Evolutionary conservation across 2,797 vertebrate species (phyloP).

Genomic region (Crenuchus spilurus): DNA sequence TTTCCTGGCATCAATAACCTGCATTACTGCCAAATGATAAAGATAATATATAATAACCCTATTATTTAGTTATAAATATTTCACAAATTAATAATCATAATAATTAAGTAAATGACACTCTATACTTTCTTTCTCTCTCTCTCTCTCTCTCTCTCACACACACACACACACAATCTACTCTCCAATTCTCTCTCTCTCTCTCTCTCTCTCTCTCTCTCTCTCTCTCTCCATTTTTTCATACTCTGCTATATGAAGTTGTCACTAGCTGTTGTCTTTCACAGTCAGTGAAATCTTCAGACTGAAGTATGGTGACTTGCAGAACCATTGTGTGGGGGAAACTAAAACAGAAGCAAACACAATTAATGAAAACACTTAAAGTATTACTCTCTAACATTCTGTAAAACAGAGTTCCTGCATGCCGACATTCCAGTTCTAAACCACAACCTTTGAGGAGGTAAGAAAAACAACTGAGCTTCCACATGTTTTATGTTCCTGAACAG

Average conservation of each 20-base stretch:
- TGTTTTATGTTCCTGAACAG: too few species aligned
- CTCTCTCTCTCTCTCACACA: neutral
- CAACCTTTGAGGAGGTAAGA: neutral
- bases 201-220: neutral
- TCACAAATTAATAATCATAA: neutral
- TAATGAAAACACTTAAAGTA: neutral
- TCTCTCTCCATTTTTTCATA: neutral
- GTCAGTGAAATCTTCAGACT: too few species aligned
- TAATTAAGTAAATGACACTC: neutral
- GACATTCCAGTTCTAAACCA: neutral
- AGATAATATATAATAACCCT: neutral
- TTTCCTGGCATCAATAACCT: neutral
- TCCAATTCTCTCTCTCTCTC: neutral
- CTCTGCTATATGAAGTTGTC: too few species aligned
- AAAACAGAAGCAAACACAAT: neutral
- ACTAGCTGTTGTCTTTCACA: too few species aligned
- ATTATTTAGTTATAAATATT: neutral
- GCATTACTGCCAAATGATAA: neutral
- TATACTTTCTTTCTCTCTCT: neutral
- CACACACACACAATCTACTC: too few species aligned
- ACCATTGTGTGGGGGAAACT: too few species aligned
- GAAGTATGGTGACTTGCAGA: too few species aligned
- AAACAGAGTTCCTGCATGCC: neutral
- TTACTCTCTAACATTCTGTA: neutral
- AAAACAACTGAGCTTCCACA: neutral